phyloP scores from a whole-genome alignment of 2,888 invertebrate genomes.

The Harmothoe impar region DNA sequence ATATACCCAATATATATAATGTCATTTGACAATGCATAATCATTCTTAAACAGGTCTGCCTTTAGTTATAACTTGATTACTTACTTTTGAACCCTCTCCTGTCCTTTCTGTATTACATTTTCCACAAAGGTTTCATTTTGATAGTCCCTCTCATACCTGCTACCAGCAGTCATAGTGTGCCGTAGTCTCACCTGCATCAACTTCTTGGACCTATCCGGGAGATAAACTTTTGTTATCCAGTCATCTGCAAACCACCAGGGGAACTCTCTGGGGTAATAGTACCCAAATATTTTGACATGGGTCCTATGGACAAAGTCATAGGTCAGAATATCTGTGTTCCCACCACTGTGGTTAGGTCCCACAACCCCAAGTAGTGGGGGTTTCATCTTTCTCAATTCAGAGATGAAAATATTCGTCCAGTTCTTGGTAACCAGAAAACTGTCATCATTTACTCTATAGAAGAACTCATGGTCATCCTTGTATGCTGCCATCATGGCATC shows the following conservation, averaged over 20 bases:
- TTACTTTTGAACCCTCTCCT: too few species aligned
- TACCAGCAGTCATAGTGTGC: background rate
- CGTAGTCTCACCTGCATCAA: slow-evolving; percentile 49
- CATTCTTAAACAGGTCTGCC: too few species aligned
- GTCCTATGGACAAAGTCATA: too few species aligned
- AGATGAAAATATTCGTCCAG: slow-evolving; percentile 61
- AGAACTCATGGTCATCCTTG: slow-evolving; percentile 68
- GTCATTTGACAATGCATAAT: too few species aligned
- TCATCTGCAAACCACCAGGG: slow-evolving; percentile 70
- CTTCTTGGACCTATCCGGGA: slow-evolving; percentile 66
- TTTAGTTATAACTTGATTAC: too few species aligned
- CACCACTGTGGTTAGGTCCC: slow-evolving; percentile 69
- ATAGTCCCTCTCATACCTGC: too few species aligned
- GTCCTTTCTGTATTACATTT: too few species aligned
- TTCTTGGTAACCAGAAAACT: background rate
- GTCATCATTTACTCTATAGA: slow-evolving; percentile 69
- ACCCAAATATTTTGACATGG: slow-evolving; percentile 70
- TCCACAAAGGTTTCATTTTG: too few species aligned
- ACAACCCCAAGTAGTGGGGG: slow-evolving; percentile 70
- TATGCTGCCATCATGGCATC: slow-evolving; percentile 73
- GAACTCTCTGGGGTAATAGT: slow-evolving; percentile 70
- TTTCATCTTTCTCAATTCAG: slow-evolving; percentile 62
- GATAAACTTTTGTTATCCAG: slow-evolving; percentile 71
- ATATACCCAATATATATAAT: too few species aligned
- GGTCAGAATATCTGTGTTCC: slow-evolving; percentile 68